Base-by-base conservation (phyloP, 2,888 invertebrate genomes). In the Zeuzera pyrina region DNA sequence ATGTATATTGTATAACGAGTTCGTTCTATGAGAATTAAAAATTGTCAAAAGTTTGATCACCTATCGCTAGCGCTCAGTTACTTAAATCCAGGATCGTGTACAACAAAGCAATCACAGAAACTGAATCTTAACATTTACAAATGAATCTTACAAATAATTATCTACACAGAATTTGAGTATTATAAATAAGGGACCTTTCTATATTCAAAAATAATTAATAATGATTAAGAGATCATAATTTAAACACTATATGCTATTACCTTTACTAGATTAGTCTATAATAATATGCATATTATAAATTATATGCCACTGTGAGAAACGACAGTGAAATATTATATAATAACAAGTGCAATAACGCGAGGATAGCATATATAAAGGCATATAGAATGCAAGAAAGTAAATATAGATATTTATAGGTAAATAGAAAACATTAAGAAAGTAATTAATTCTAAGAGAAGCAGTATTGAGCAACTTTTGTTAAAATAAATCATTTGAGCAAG, bases 211-310 rank as follows among this genome's bases (percentile, higher is more conserved):
- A 74, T 74, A 76, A 81, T 81, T 81, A 81, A 79, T 81, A 83
- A 70, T 78, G 78, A 81, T 81, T 83, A 83, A 83, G 83, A 83
- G 83, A 83, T 83, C 83, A 83, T 81, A 81, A 72, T 78, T 78
- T 76, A 77, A 61, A 70, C 63, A 55, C 74, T 79, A 79, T 63
- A 55, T 62, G 52, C 76, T 79, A 76, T 65, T 51, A 61, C 48
- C 52, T 69, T 73, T 61, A 61, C 70, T 78, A 78, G 52, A 77
- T 78, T 79, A 83, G 69, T 78, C 70, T 78, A 77, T 55, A 61
- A 58, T 62, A 66, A 68, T 70, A 74, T 64, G 70, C 57, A 66
- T 55, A 59, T 57, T 67, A 61, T 62, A 68, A 69, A 68, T 64
- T 66, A 69, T 72, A 69, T 73, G 74, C 69, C 71, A 78, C 67